Conservation (phyloP, 2,113 vertebrate species). For the Coturnix japonica region DNA sequence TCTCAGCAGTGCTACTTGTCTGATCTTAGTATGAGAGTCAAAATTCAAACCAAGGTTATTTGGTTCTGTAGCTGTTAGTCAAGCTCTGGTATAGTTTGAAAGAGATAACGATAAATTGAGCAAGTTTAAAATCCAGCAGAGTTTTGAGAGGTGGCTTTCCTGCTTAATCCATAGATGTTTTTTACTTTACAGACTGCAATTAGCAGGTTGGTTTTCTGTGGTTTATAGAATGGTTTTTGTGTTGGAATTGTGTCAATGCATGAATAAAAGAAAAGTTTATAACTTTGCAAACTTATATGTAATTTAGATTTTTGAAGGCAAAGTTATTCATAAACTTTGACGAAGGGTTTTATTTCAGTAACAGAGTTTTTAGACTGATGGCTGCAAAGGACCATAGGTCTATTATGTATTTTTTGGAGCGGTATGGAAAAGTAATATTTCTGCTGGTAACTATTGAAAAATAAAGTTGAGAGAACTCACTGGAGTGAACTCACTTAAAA, state of each 20-base stretch:
- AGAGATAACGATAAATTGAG: not conserved
- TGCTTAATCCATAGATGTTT: not conserved
- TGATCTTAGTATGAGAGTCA: conserved; percentile 44
- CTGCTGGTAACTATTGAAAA: not conserved
- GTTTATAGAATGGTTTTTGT: not conserved
- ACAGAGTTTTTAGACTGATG: not conserved
- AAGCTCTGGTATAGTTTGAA: not conserved
- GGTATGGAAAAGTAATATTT: not conserved
- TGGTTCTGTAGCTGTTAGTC: conserved; percentile 30
- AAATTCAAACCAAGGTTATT: conserved; percentile 52
- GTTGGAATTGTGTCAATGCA: not conserved
- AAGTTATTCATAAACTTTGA: not conserved
- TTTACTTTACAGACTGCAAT: not conserved
- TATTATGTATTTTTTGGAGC: not conserved
- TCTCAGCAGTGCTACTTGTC: conserved; percentile 52
- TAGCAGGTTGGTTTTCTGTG: not conserved
- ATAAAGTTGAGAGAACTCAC: not conserved
- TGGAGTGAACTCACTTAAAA: not conserved
- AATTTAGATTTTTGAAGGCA: not conserved
- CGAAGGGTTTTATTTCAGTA: not conserved
- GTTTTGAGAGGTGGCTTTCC: not conserved
- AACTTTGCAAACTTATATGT: not conserved
- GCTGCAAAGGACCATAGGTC: not conserved
- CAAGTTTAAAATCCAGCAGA: not conserved
- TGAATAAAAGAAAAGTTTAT: not conserved